Base-by-base conservation (phyloP, 2,113 vertebrate species). In the Lepisosteus oculatus region DNA sequence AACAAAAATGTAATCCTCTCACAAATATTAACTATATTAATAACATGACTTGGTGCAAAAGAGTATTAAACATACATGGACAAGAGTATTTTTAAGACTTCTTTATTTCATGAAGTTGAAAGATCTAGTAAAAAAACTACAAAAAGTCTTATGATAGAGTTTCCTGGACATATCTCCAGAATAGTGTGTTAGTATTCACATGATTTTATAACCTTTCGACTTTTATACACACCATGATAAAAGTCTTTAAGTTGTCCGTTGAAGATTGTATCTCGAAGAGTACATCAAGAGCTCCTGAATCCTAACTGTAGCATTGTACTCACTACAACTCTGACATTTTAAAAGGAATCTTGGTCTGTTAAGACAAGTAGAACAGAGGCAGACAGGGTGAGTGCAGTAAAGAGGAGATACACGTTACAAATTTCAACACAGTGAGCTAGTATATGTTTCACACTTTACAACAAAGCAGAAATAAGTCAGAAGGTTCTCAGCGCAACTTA, bases 371-470 rank as follows among this genome's bases (percentile, higher is more conserved):
- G 14, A 15, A 67, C 13, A 43, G 43, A 66, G 61, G 73, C 77
- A 81, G 68, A 80, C 77, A 79, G 70, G 74, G 77, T 80, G 56
- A 78, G 57, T 9, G 67, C 81, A 80, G 74, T 71, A 78, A 73
- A 76, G 72, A 79, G 76, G 59, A 42, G 72, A 43, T 29, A 66
- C 77, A 78, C 44, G 80, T 29, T 67, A 73, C 68, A 78, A 76
- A 85, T 84, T 77, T 81, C 71, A 79, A 73, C 67, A 81, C 57
- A 59, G 29, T 29, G 29, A 29, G 57, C 82, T 79, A 75, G 74
- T 84, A 80, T 86, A 87, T 85, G 85, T 86, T 87, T 88, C 72
- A 86, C 70, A 72, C 74, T 83, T 67, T 82, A 79, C 80, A 82
- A 75, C 59, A 65, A 79, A 67, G 72, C 79, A 80, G 80, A 81